Base-by-base conservation (phyloP, 2,113 vertebrate species). In the Pollachius pollachius region DNA sequence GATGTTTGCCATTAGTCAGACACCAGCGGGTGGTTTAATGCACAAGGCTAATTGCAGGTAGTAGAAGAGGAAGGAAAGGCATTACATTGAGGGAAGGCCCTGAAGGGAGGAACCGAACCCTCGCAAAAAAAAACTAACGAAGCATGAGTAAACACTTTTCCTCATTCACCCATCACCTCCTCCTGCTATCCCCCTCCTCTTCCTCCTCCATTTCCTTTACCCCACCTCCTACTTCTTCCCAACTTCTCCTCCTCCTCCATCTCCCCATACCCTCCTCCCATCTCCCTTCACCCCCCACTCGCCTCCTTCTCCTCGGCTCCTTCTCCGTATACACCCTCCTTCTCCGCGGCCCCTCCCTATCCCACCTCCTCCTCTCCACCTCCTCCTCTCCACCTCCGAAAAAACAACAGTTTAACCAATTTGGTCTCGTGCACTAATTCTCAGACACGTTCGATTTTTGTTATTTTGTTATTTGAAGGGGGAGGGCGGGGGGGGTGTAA, bases 11-110 rank as follows among this genome's bases (percentile, higher is more conserved):
- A 83, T 89, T 88, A 83, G 84, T 86, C 82, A 83, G 77, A 79
- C 87, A 82, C 80, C 81, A 84, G 78, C 75, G 72, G 79, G 66
- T 80, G 75, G 78, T 80, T 82, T 85, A 81, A 85, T 82, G 77
- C 78, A 78, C 69, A 67, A 72, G 70, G 81, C 71, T 84, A 88
- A 87, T 87, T 84, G 84, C 65, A 83, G 81, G 82, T 83, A 76
- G 72, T 76, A 80, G 79, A 84, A 48, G 41, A 48, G 41, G 77
- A 68, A 76, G 70, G 67, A 70, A 84, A 83, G 58, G 21, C 77
- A 79, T 85, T 81, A 75, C 57, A 81, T 81, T 67, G 79, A 72
- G 70, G 41, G 69, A 62, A 73, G 70, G 54, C 75, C 78, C 73
- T 79, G 65, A 78, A 83, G 78, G 73, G 69, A 83, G 64, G 71